Evolutionary conservation across 2,797 vertebrate genomes (phyloP), one percentile per base, ranked within the genome.

Genomic region (Psittacula derbiana): DNA sequence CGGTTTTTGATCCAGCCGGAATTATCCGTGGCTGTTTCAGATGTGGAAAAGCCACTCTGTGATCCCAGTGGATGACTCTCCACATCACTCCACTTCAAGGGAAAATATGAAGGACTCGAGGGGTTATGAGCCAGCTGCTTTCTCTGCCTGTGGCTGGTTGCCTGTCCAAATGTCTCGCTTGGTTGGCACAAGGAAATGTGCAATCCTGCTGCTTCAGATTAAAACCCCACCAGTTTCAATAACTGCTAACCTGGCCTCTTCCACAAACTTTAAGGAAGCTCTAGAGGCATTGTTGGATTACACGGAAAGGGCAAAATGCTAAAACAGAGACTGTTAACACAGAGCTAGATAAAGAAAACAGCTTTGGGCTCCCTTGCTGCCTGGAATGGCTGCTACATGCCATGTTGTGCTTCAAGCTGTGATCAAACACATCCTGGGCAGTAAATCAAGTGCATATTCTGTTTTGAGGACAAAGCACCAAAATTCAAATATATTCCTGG

Each of bases 51-150:
- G 53, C 19, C 74, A 44, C 80, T 0, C 89, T 92, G 75, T 91
- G 87, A 91, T 90, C 79, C 81, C 79, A 61, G 88, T 3, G 82
- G 90, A 93, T 47, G 92, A 64, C 83, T 92, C 90, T 95, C 82
- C 66, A 60, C 58, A 44, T 41, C 58, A 10, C 72, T 82, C 41
- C 83, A 61, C 88, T 88, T 94, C 86, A 87, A 84, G 81, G 81
- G 71, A 91, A 85, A 41, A 80, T 4, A 12, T 7, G 50, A 80
- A 80, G 86, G 78, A 24, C 41, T 49, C 44, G 1, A 11, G 10
- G 49, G 78, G 64, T 41, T 72, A 55, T 55, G 86, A 55, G 60
- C 58, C 93, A 93, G 73, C 90, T 89, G 80, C 60, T 71, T 60
- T 38, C 57, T 40, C 62, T 57, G 57, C 19, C 60, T 4, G 23